Conservation (phyloP, 2,888 invertebrate species). For the Pomacea canaliculata region DNA sequence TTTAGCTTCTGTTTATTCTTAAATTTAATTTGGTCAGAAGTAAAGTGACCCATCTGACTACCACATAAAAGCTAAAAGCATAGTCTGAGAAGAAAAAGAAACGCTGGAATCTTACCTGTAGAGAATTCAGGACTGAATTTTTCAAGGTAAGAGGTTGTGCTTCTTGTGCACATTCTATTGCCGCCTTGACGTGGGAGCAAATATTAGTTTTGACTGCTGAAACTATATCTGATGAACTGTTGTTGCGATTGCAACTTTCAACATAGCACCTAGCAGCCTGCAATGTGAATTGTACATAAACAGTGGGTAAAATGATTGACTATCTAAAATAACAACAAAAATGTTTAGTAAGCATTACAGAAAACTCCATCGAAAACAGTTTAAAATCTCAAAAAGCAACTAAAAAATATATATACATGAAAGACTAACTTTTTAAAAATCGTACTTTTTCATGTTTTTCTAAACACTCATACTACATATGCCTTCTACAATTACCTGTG, state of each 20-base stretch:
- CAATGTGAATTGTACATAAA: neutral
- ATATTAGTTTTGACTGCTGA: constrained; percentile 44
- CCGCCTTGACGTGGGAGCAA: constrained; percentile 78
- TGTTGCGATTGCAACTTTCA: constrained; percentile 64
- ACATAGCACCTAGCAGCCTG: constrained; percentile 68
- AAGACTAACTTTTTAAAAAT: no score
- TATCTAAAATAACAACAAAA: neutral
- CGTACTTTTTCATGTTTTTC: neutral
- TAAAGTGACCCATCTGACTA: no score
- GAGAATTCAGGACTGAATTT: constrained; percentile 75
- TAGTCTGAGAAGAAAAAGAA: no score
- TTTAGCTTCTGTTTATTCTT: neutral
- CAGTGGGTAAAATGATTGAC: neutral
- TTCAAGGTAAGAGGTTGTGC: constrained; percentile 77
- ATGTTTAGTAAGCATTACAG: no score
- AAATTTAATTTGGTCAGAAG: no score
- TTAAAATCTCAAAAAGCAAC: no score
- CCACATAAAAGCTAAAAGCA: no score
- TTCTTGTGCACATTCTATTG: constrained; percentile 76
- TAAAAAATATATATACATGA: no score
- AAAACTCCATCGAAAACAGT: no score
- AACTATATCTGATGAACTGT: constrained; percentile 25
- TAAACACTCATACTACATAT: no score
- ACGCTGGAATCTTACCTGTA: constrained; percentile 67
- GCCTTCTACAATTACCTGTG: constrained; percentile 20